Evolutionary conservation across 2,888 invertebrate genomes (phyloP).

Genomic region (Sialis lutaria): DNA sequence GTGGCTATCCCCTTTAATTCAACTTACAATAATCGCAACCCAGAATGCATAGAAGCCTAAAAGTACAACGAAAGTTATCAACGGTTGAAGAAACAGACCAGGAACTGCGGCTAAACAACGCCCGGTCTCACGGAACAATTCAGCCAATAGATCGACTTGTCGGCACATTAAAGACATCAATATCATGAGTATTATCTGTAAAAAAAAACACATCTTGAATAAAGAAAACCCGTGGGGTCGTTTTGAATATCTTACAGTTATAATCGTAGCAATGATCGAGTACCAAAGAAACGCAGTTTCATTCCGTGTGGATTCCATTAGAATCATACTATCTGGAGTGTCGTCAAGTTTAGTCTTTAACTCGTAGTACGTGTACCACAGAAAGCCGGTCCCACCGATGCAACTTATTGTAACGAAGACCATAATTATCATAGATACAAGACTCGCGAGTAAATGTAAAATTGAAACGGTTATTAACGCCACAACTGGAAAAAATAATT

Average conservation of each 20-base stretch:
- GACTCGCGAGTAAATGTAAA: constrained; percentile 63
- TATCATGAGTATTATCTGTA: constrained; percentile 52
- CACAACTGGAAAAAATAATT: constrained; percentile 41
- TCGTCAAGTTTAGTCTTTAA: constrained; percentile 46
- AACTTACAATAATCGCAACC: constrained; percentile 73
- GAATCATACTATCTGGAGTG: constrained; percentile 26
- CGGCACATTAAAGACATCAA: constrained; percentile 62
- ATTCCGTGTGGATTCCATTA: constrained; percentile 70
- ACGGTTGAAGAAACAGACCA: constrained; percentile 65
- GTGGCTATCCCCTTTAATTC: too few relatives aligned
- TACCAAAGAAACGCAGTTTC: constrained; percentile 72
- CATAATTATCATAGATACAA: constrained; percentile 82
- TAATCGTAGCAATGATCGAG: constrained; percentile 70
- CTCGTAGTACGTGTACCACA: constrained; percentile 82
- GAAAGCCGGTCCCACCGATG: constrained; percentile 54
- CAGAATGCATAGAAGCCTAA: constrained; percentile 70
- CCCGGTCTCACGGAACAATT: constrained; percentile 79
- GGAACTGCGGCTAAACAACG: constrained; percentile 74
- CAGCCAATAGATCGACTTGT: constrained; percentile 64
- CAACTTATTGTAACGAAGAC: constrained; percentile 58
- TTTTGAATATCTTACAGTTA: constrained; percentile 48
- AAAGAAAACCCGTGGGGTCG: constrained; percentile 5
- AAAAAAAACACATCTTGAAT: constrained; percentile 9
- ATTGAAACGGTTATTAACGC: constrained; percentile 69
- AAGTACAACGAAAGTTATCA: constrained; percentile 65